Percentiles rank a stretch among this genome's conserved stretches.
These are phyloP conservation scores for Engystomops pustulosus DNA, from an alignment of 2,113 vertebrate species.

Conservation along the genomic window DNA sequence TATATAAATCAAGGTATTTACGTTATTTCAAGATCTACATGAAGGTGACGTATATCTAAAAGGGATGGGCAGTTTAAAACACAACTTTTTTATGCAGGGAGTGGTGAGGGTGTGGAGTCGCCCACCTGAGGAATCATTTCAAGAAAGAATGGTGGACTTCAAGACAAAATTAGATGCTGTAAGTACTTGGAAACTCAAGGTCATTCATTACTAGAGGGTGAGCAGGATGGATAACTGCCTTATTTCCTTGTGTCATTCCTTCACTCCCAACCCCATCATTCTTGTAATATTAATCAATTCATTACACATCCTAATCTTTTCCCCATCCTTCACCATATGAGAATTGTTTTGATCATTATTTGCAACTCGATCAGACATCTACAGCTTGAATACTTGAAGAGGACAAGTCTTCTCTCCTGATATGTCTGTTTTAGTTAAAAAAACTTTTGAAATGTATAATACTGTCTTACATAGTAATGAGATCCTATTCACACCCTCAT, in stretches of 20 bases:
- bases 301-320: constrained; percentile 10
- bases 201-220: constrained; percentile 37
- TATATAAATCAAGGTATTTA: neutral
- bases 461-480: no score
- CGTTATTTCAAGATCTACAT: neutral
- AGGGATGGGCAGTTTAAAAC: constrained; percentile 58
- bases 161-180: constrained; percentile 59
- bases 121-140: constrained; percentile 48
- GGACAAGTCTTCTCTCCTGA: no score
- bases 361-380: neutral
- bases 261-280: neutral
- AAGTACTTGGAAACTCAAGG: constrained; percentile 49
- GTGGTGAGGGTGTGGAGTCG: constrained; percentile 59
- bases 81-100: constrained; percentile 57
- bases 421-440: no score
- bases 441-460: no score
- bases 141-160: constrained; percentile 57
- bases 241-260: constrained; percentile 25
- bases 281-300: constrained; percentile 2
- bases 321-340: constrained; percentile 8
- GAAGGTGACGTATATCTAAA: neutral
- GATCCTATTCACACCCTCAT: no score
- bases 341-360: neutral
- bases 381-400: no score
- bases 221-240: constrained; percentile 52